Evolutionary conservation across 2,888 invertebrate genomes (phyloP).

Genomic region (Zonitis immaculata): DNA sequence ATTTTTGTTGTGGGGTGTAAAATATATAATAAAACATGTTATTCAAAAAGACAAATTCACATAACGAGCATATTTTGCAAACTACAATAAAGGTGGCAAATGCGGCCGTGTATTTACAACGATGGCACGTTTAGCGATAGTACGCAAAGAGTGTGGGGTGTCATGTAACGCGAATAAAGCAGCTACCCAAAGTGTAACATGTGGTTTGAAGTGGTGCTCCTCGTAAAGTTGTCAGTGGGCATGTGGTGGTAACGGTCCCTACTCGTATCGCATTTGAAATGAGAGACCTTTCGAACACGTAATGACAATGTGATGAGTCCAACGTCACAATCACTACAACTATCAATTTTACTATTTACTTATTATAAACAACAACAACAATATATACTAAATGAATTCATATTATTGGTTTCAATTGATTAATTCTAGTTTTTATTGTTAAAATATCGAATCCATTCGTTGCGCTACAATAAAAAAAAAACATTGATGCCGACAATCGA

Average conservation of each 20-base stretch:
- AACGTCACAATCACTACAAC: not conserved
- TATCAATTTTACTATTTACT: not conserved
- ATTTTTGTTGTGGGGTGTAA: slow-evolving; percentile 30
- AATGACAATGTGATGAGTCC: slow-evolving; percentile 48
- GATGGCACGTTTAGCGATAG: slow-evolving; percentile 24
- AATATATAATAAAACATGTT: slow-evolving; percentile 35
- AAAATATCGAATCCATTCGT: slow-evolving; percentile 14
- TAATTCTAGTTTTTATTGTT: slow-evolving; percentile 11
- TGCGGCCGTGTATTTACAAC: slow-evolving; percentile 19
- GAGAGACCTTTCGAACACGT: slow-evolving; percentile 43
- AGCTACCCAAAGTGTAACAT: slow-evolving; percentile 50
- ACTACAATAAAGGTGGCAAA: slow-evolving; percentile 19
- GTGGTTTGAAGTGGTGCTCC: slow-evolving; percentile 50
- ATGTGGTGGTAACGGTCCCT: slow-evolving; percentile 49
- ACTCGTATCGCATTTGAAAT: slow-evolving; percentile 47
- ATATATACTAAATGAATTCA: slow-evolving; percentile 5
- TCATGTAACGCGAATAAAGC: slow-evolving; percentile 50
- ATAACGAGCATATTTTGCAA: slow-evolving; percentile 26
- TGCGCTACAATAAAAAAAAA: slow-evolving; percentile 12
- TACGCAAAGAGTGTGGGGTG: slow-evolving; percentile 37
- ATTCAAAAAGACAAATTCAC: slow-evolving; percentile 30
- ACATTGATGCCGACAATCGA: not conserved
- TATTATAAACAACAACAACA: not conserved
- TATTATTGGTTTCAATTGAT: slow-evolving; percentile 13
- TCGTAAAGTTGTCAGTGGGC: slow-evolving; percentile 51